Conservation (phyloP, 2,888 invertebrate genomes). For the Acanthosepion pharaonis region DNA sequence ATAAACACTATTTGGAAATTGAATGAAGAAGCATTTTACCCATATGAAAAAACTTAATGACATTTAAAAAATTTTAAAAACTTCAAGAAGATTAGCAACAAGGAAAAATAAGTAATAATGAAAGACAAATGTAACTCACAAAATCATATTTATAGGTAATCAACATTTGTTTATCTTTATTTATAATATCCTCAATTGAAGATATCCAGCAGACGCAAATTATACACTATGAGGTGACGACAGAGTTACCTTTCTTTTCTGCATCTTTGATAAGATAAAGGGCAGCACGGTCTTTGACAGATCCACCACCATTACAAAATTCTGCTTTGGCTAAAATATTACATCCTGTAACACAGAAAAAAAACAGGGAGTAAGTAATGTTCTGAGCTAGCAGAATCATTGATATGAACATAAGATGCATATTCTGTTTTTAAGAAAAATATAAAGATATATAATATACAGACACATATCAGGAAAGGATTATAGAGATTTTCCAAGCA, state of each 20-base stretch:
- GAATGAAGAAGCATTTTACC: no score
- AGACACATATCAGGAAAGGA: no score
- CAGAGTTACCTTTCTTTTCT: constrained; percentile 64
- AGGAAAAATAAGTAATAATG: no score
- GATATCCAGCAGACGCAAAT: background rate
- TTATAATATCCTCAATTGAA: no score
- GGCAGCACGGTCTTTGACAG: constrained; percentile 74
- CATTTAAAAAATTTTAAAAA: no score
- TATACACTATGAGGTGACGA: background rate
- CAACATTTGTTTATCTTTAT: no score
- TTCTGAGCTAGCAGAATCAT: background rate
- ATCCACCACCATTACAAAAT: constrained; percentile 75
- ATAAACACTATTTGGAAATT: no score
- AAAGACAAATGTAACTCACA: no score
- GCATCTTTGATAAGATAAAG: constrained; percentile 73
- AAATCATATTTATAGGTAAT: no score
- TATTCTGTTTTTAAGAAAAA: background rate
- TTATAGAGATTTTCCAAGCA: no score
- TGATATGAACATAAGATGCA: background rate
- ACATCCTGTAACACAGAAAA: constrained; percentile 64
- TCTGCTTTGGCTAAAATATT: constrained; percentile 74
- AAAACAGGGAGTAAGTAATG: background rate
- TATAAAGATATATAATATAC: background rate
- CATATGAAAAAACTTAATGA: no score
- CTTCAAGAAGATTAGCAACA: no score